phyloP scores from a whole-genome alignment of 2,888 invertebrate species.

The Drosophila testacea region DNA sequence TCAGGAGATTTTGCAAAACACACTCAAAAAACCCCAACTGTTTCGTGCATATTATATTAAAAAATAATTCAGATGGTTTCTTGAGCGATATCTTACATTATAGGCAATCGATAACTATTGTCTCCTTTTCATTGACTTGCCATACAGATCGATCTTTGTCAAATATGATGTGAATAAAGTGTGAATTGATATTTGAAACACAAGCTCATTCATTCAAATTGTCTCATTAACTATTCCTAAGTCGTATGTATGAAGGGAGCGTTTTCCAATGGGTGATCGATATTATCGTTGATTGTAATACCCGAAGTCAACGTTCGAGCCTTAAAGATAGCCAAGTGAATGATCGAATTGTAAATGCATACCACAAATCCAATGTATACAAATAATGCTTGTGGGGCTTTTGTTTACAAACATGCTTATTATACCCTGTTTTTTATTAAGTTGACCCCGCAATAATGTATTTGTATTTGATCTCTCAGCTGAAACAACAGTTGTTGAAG shows the following conservation, averaged over 20 bases:
- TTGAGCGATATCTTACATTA: no score
- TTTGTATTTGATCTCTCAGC: no score
- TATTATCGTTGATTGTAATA: slow-evolving; percentile 14
- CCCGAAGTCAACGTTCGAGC: slow-evolving; percentile 1
- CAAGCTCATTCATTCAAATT: not conserved
- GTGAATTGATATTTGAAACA: slow-evolving; percentile 2
- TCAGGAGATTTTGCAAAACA: no score
- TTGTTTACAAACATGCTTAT: not conserved
- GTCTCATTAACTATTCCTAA: slow-evolving; percentile 4
- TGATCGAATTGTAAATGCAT: slow-evolving; percentile 3
- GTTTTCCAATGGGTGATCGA: slow-evolving; percentile 12
- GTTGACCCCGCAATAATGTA: slow-evolving; percentile 6
- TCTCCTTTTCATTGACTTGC: not conserved
- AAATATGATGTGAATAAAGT: not conserved
- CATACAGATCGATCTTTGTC: not conserved
- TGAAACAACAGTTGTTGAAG: not conserved
- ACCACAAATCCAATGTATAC: slow-evolving; percentile 3
- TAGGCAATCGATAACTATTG: not conserved
- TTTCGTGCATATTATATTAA: no score
- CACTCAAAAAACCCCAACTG: no score
- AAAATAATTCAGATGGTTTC: no score
- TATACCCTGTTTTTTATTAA: slow-evolving; percentile 5
- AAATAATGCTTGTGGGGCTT: not conserved
- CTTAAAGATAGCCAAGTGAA: slow-evolving; percentile 2
- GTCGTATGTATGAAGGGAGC: not conserved